Percentiles rank a stretch among this genome's conserved stretches.
These are phyloP conservation scores for Chironomus riparius DNA, from an alignment of 2,888 invertebrate species.

Conservation along the genomic window DNA sequence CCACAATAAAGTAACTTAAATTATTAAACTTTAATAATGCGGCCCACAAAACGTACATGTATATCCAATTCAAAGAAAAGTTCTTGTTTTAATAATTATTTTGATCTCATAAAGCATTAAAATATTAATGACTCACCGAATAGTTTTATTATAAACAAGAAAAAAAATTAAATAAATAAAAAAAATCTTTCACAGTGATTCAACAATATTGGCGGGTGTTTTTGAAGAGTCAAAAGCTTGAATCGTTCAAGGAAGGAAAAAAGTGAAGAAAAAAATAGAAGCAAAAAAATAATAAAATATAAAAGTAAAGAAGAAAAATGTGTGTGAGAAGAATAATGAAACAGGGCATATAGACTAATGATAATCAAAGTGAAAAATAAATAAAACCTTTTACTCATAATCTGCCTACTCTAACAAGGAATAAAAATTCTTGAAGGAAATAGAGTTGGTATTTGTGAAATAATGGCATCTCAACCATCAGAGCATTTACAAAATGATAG, in stretches of 20 bases:
- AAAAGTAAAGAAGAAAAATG: not conserved
- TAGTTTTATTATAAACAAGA: too few relatives aligned
- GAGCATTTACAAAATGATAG: slow-evolving; percentile 17
- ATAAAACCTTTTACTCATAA: not conserved
- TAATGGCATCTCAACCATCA: slow-evolving; percentile 26
- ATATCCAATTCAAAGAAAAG: too few relatives aligned
- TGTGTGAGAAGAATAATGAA: slow-evolving; percentile 1
- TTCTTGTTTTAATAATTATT: too few relatives aligned
- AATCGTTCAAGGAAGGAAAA: not conserved
- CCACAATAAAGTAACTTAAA: not conserved
- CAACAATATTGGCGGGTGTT: not conserved
- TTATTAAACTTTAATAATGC: not conserved
- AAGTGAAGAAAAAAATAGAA: not conserved
- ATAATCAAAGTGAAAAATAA: slow-evolving; percentile 7
- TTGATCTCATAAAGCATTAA: too few relatives aligned
- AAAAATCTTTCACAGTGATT: not conserved
- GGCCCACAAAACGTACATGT: too few relatives aligned
- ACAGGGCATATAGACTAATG: slow-evolving; percentile 14
- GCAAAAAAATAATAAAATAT: not conserved
- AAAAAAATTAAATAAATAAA: too few relatives aligned
- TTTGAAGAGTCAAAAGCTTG: not conserved
- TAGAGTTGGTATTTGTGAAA: slow-evolving; percentile 13
- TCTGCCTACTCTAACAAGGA: slow-evolving; percentile 3
- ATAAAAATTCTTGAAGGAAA: slow-evolving; percentile 9
- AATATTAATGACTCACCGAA: too few relatives aligned